Percentiles rank a stretch among this genome's conserved stretches.
phyloP scores from a whole-genome alignment of 2,888 invertebrate genomes.

The Neoitamus cyanurus region DNA sequence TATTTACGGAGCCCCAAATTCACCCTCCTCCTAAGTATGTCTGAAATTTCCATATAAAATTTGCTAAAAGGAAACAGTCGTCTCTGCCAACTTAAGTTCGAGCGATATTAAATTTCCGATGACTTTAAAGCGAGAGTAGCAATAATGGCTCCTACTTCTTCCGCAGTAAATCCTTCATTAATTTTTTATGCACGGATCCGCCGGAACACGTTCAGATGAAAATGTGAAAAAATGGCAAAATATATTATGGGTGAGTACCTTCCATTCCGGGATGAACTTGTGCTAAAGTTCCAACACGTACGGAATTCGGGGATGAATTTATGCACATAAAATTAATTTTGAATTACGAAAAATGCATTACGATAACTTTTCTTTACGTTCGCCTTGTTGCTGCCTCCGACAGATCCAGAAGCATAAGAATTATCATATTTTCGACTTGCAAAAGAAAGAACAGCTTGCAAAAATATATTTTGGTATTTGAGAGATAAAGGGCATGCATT shows the following conservation, averaged over 20 bases:
- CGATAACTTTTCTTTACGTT: background rate
- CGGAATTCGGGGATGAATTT: background rate
- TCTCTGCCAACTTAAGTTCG: background rate
- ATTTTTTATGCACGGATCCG: conserved; percentile 12
- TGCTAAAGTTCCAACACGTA: background rate
- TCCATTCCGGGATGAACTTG: background rate
- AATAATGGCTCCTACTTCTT: conserved; percentile 3
- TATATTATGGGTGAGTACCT: background rate
- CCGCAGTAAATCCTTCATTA: conserved; percentile 7
- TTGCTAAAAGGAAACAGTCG: conserved; percentile 1
- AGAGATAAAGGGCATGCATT: no score
- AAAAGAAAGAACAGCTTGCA: background rate
- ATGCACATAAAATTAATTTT: conserved; percentile 30
- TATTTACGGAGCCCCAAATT: background rate
- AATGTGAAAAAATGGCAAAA: conserved; percentile 3
- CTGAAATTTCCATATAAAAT: background rate
- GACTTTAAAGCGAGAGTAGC: background rate
- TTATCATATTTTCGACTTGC: background rate
- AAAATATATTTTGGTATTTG: background rate
- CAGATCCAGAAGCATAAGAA: background rate
- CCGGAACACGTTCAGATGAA: background rate
- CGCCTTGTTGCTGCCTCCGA: background rate
- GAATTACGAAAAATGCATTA: conserved; percentile 7
- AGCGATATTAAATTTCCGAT: background rate
- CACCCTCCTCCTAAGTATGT: background rate